phyloP scores from a whole-genome alignment of 2,797 vertebrate genomes.

The Decapterus maruadsi region DNA sequence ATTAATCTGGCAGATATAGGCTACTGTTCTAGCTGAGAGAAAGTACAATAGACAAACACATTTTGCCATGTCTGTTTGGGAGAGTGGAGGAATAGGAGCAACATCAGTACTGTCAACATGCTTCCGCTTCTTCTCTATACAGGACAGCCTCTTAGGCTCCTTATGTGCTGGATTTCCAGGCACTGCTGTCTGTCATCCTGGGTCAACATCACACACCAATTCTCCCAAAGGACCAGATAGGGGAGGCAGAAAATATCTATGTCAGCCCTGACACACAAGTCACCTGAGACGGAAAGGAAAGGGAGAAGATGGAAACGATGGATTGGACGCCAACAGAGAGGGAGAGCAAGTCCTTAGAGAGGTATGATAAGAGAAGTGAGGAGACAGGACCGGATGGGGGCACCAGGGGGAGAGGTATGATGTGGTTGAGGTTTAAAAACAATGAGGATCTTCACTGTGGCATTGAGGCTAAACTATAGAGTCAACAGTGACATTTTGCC shows the following conservation, averaged over 20 bases:
- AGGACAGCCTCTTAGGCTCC: slow-evolving; percentile 17
- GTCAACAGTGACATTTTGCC: background rate
- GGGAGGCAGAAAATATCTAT: slow-evolving; percentile 59
- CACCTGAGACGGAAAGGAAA: slow-evolving; percentile 44
- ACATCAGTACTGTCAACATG: background rate
- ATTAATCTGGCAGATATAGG: too few relatives aligned
- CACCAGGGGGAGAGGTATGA: slow-evolving; percentile 3
- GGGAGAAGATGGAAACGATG: slow-evolving; percentile 34
- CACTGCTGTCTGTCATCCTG: slow-evolving; percentile 28
- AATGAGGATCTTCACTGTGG: background rate
- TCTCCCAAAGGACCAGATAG: slow-evolving; percentile 36
- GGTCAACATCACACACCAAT: slow-evolving; percentile 30
- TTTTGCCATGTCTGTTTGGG: too few relatives aligned
- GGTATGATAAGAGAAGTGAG: slow-evolving; percentile 24
- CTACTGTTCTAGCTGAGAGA: background rate
- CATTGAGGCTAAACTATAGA: slow-evolving; percentile 5
- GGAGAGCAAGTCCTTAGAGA: slow-evolving; percentile 20
- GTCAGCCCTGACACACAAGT: slow-evolving; percentile 63
- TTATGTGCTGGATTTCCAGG: slow-evolving; percentile 21
- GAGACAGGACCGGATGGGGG: slow-evolving; percentile 29
- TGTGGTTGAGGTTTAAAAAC: slow-evolving; percentile 12
- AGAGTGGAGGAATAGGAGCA: background rate
- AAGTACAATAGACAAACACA: too few relatives aligned
- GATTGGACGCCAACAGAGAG: slow-evolving; percentile 20
- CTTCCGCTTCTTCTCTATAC: slow-evolving; percentile 3